Evolutionary conservation across 2,888 invertebrate genomes (phyloP).

Genomic region (Caenorhabditis sp.): DNA sequence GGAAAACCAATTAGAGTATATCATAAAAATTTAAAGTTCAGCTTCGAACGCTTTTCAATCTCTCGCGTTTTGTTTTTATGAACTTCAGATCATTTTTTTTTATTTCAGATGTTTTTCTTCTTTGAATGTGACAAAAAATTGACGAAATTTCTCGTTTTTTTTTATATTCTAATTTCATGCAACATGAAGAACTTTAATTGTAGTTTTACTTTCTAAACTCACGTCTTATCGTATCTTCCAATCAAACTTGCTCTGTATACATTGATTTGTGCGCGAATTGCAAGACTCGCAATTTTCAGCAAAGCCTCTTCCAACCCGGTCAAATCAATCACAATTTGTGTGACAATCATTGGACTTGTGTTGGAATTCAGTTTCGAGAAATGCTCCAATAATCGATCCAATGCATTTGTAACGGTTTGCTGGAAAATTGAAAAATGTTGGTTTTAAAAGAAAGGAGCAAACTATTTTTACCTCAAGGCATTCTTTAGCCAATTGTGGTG

Average conservation of each 20-base stretch:
- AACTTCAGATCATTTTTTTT: too few relatives aligned
- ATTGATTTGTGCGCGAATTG: slow-evolving; percentile 49
- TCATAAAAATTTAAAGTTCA: too few relatives aligned
- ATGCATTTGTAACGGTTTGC: slow-evolving; percentile 40
- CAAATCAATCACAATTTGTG: slow-evolving; percentile 68
- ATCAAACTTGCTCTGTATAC: slow-evolving; percentile 50
- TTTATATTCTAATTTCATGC: too few relatives aligned
- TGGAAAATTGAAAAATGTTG: slow-evolving; percentile 14
- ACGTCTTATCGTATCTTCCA: slow-evolving; percentile 52
- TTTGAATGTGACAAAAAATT: too few relatives aligned
- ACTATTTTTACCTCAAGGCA: slow-evolving; percentile 46
- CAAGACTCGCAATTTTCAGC: slow-evolving; percentile 49
- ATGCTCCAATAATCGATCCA: slow-evolving; percentile 31
- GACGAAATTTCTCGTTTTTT: too few relatives aligned
- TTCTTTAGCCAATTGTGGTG: slow-evolving; percentile 60
- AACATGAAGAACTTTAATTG: too few relatives aligned
- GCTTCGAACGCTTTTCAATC: too few relatives aligned
- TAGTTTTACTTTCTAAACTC: slow-evolving; percentile 10
- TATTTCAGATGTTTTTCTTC: too few relatives aligned
- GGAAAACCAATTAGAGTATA: too few relatives aligned
- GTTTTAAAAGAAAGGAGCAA: too few relatives aligned
- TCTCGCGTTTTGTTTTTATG: too few relatives aligned
- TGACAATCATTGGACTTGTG: slow-evolving; percentile 40
- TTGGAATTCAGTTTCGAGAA: slow-evolving; percentile 28
- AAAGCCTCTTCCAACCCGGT: slow-evolving; percentile 67